Conservation (phyloP, 2,797 vertebrate species). For the Pseudopleuronectes americanus region DNA sequence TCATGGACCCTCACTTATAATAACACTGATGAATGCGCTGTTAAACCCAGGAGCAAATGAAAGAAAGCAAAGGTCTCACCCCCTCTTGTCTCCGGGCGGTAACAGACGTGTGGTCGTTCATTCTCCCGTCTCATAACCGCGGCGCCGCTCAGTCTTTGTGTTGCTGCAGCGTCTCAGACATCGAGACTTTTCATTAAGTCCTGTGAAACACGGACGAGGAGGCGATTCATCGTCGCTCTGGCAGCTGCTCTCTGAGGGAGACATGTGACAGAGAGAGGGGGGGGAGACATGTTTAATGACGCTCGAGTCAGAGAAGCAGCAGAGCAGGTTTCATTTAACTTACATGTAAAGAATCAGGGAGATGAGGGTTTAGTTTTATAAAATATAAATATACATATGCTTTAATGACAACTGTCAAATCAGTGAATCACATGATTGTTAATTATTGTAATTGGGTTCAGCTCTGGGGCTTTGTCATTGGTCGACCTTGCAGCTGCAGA, state of each 20-base stretch:
- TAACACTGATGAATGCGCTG: no score
- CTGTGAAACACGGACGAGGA: constrained; percentile 16
- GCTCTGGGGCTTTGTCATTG: constrained; percentile 38
- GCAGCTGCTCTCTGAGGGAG: constrained; percentile 28
- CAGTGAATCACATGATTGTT: no score
- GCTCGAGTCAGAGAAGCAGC: constrained; percentile 2
- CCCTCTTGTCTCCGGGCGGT: no score
- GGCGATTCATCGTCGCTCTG: background rate
- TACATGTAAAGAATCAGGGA: no score
- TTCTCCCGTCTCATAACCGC: constrained; percentile 26
- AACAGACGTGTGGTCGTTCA: no score
- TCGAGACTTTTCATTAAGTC: constrained; percentile 43
- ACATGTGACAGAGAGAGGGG: constrained; percentile 25
- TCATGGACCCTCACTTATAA: no score
- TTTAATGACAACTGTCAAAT: no score
- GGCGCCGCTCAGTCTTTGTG: constrained; percentile 28
- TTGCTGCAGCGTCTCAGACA: constrained; percentile 6
- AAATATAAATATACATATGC: no score
- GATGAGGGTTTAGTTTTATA: no score
- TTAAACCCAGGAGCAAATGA: no score
- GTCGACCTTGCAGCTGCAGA: constrained; percentile 45
- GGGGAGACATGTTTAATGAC: constrained; percentile 48
- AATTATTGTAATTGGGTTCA: background rate
- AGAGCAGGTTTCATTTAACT: no score
- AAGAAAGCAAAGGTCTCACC: no score